Evolutionary conservation across 1,140 invertebrate genomes (phyloP), one percentile per base, ranked within the genome.

Genomic region (Drosophila ananassae): DNA sequence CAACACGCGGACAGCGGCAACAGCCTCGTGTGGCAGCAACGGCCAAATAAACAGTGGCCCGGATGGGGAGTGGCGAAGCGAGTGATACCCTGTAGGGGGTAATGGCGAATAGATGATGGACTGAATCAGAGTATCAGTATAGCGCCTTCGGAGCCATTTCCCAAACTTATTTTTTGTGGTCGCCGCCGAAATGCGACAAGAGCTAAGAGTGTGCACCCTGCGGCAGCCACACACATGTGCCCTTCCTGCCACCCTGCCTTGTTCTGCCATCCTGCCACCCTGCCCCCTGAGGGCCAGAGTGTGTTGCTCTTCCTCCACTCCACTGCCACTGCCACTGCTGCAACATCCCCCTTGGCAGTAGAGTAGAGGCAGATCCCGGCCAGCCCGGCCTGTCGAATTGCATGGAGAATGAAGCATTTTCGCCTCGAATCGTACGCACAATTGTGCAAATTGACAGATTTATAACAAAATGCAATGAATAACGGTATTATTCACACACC

Each of bases 361-460:
- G 25, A 6, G 25, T 2, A 6, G 25, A 12, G 7, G 4, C 41
- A 28, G 25, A 37, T 1, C 5, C 5, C 1, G 2, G 34, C 5
- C 8, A 13, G 39, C n/a, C 39, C 3, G 39, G 34, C 52, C 32
- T 44, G 51, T 73, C 61, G 69, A 73, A 59, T 69, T 73, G 67
- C 56, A 68, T 47, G 30, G 21, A 12, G 64, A 51, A 66, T 28
- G 37, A 37, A 50, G 28, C 61, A 60, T 37, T 37, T 37, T 12
- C 34, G 34, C n/a, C 46, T 25, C 13, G 21, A 10, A 47, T 44
- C 57, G 54, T 73, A 89, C 82, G 79, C 82, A 87, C 82, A 87
- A 87, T 87, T 87, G 82, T 82, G 82, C 82, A 87, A 87, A 87
- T 87, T 87, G 82, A 87, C 82, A 87, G 82, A 87, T 87, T 87